A percentile compares a stretch with the other conserved stretches of the same genome.
phyloP scores from a whole-genome alignment of 2,888 invertebrate genomes.

The Coleophora deauratella region DNA sequence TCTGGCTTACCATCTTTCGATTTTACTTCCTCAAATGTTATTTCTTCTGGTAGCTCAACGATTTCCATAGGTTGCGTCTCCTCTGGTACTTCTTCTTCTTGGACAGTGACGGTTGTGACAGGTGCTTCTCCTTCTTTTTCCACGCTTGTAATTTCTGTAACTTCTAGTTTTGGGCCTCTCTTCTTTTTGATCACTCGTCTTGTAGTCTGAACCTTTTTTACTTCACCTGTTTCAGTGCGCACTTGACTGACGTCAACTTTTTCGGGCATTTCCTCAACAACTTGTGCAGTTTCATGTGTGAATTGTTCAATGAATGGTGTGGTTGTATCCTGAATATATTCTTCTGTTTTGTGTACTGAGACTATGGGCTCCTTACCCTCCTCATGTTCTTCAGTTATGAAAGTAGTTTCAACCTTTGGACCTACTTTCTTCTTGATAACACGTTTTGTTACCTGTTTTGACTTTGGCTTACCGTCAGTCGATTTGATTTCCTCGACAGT shows the following conservation, averaged over 20 bases:
- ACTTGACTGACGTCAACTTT: conserved; percentile 18
- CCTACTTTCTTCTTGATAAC: conserved; percentile 29
- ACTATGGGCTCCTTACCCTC: conserved; percentile 25
- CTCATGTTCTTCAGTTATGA: conserved; percentile 14
- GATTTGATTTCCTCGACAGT: conserved; percentile 35
- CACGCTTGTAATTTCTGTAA: conserved; percentile 55
- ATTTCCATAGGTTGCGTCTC: too few relatives aligned
- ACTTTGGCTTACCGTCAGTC: conserved; percentile 22
- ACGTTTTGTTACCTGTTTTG: conserved; percentile 32
- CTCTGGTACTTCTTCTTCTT: too few relatives aligned
- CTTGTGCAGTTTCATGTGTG: conserved; percentile 21
- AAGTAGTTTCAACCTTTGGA: conserved; percentile 21
- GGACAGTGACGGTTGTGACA: conserved; percentile 28
- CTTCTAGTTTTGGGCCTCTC: conserved; percentile 49
- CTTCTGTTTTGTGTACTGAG: too few relatives aligned
- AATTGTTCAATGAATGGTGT: conserved; percentile 15
- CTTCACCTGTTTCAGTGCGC: conserved; percentile 36
- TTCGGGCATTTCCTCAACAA: conserved; percentile 22
- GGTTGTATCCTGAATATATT: too few relatives aligned
- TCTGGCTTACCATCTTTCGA: too few relatives aligned
- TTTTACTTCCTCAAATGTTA: too few relatives aligned
- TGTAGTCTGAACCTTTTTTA: conserved; percentile 38
- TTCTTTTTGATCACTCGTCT: conserved; percentile 56
- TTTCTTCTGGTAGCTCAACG: too few relatives aligned
- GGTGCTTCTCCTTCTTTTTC: conserved; percentile 41